Evolutionary conservation across 2,797 vertebrate genomes (phyloP).

Genomic region (Chloroceryle inda): DNA sequence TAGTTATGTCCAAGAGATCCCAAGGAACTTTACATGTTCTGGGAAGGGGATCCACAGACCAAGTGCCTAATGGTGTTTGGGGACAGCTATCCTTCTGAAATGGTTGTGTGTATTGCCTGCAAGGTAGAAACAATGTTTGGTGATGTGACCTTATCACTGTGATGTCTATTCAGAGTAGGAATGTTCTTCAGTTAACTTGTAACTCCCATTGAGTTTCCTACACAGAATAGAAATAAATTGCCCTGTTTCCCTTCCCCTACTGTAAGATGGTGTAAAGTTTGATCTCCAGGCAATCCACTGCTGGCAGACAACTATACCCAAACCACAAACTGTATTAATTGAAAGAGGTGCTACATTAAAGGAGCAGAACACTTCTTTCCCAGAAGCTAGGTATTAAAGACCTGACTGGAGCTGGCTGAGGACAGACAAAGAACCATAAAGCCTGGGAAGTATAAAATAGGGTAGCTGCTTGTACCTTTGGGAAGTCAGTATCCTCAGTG

Average conservation of each 20-base stretch:
- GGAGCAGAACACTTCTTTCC: neutral
- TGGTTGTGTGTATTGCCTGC: neutral
- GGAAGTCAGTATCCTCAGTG: neutral
- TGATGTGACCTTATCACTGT: neutral
- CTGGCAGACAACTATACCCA: neutral
- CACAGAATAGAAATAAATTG: neutral
- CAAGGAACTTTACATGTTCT: neutral
- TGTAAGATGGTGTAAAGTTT: neutral
- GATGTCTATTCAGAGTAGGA: neutral
- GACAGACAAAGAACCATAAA: neutral
- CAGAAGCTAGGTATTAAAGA: neutral
- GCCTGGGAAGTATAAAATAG: neutral
- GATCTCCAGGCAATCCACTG: neutral
- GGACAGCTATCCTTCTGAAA: neutral
- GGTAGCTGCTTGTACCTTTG: neutral
- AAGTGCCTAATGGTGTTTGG: neutral
- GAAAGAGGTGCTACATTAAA: neutral
- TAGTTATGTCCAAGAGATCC: fast-evolving
- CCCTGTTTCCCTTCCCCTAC: neutral
- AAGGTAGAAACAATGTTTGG: neutral
- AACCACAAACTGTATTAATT: neutral
- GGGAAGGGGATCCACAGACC: neutral
- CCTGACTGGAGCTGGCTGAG: neutral
- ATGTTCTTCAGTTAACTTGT: neutral
- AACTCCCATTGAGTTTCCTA: neutral